Base-by-base conservation (phyloP, 2,113 vertebrate genomes). In the Oncorhynchus masou region DNA sequence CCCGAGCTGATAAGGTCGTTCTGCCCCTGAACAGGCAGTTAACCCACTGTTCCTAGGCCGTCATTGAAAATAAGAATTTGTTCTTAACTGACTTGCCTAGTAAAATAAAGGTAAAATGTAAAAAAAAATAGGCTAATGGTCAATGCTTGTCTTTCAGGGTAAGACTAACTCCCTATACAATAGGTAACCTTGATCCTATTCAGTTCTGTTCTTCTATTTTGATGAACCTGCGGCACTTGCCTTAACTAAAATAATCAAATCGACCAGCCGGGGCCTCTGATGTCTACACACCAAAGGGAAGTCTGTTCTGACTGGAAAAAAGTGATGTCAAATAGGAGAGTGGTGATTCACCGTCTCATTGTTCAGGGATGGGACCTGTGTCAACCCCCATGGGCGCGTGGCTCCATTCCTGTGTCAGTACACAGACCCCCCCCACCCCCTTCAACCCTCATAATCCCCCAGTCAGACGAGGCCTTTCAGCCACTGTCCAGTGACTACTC, bases 271-370 rank as follows among this genome's bases (percentile, higher is more conserved):
- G 70, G 60, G 57, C 76, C 69, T 68, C 76, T 83, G 71, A 24
- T 84, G 81, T 88, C 89, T 86, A 84, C 85, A 73, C 68, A 76
- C 39, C 1, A 16, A 80, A 24, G 24, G 86, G 85, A 89, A 87
- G 80, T 86, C 73, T 75, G 71, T 66, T 29, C 20, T 71, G 74
- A 79, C 22, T 68, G 57, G 62, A 20, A 27, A 16, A 24, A 22
- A 20, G 57, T 34, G 74, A 74, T 83, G 71, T 84, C 76, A 78
- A 87, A 74, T 20, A 68, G 75, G 77, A 77, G 81, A 73, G 45
- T 54, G 69, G 73, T 86, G 84, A 86, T 80, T 89, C 71, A 81
- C 74, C 54, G 1, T 49, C 71, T 81, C 83, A 89, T 90, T 90
- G 88, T 90, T 90, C 79, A 60, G 57, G 45, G 29, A 74, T 60